Evolutionary conservation across 2,888 invertebrate genomes (phyloP).

Genomic region (Trichopoda pennipes): DNA sequence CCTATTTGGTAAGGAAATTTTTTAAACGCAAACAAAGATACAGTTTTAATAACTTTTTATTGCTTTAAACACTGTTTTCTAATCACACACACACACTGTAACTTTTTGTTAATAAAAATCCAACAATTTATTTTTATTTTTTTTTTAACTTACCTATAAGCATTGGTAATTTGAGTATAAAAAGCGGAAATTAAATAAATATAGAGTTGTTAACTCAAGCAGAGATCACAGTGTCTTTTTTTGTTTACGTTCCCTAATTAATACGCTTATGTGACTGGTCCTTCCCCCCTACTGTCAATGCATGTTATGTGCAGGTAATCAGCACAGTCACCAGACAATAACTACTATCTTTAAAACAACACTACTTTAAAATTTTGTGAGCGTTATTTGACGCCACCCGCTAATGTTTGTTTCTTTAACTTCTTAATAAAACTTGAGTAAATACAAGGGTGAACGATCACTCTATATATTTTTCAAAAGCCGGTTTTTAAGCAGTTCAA

Average conservation of each 20-base stretch:
- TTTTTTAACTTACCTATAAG: constrained; percentile 3
- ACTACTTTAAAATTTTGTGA: too few relatives aligned
- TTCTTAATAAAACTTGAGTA: not conserved
- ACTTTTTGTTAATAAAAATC: constrained; percentile 24
- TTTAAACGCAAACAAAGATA: too few relatives aligned
- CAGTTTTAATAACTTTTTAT: too few relatives aligned
- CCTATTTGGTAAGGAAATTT: too few relatives aligned
- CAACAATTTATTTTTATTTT: constrained; percentile 5
- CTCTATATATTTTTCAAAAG: too few relatives aligned
- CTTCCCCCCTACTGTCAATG: constrained; percentile 7
- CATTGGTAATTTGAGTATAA: constrained; percentile 47
- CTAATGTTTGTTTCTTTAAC: constrained; percentile 4
- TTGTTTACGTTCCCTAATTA: constrained; percentile 6
- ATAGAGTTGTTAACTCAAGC: constrained; percentile 63
- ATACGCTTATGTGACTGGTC: not conserved
- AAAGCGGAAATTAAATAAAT: constrained; percentile 53
- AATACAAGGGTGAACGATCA: not conserved
- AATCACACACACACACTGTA: too few relatives aligned
- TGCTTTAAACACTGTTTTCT: too few relatives aligned
- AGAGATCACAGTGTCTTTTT: constrained; percentile 43
- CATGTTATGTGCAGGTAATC: constrained; percentile 16
- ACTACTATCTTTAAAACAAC: not conserved
- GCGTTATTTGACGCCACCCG: too few relatives aligned
- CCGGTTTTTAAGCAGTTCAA: too few relatives aligned
- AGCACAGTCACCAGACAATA: not conserved